phyloP scores from a whole-genome alignment of 2,797 vertebrate species.

The Heteromormyrus szaboi region DNA sequence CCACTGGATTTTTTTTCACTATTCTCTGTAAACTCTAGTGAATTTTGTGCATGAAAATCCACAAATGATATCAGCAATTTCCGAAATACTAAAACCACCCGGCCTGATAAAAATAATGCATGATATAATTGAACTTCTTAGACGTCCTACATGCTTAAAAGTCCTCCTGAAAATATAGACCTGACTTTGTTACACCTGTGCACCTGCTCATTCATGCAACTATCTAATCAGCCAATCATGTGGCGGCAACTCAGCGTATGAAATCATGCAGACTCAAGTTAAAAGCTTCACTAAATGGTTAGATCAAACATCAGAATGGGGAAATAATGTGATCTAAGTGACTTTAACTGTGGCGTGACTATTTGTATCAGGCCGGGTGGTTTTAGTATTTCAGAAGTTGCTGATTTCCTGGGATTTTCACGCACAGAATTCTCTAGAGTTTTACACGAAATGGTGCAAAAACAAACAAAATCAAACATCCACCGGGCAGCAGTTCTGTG shows the following conservation, averaged over 20 bases:
- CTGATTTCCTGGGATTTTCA: background rate
- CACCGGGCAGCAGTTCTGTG: background rate
- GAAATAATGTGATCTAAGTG: background rate
- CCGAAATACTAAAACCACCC: background rate
- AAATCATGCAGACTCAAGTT: background rate
- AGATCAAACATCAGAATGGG: background rate
- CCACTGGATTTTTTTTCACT: background rate
- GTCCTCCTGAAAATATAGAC: background rate
- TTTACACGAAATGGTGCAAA: background rate
- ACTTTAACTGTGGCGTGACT: background rate
- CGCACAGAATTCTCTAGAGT: background rate
- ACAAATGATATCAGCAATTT: background rate
- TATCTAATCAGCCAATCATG: background rate
- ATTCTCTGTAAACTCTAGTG: background rate
- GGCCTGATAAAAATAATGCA: background rate
- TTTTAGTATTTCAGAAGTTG: background rate
- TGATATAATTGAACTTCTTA: background rate
- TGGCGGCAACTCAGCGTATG: background rate
- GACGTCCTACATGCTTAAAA: background rate
- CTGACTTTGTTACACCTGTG: background rate
- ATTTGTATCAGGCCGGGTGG: background rate
- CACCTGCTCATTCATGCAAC: background rate
- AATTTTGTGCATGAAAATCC: background rate
- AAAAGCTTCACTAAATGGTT: background rate
- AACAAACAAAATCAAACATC: background rate